Evolutionary conservation across 2,888 invertebrate genomes (phyloP).

Genomic region (Phengaris arion): DNA sequence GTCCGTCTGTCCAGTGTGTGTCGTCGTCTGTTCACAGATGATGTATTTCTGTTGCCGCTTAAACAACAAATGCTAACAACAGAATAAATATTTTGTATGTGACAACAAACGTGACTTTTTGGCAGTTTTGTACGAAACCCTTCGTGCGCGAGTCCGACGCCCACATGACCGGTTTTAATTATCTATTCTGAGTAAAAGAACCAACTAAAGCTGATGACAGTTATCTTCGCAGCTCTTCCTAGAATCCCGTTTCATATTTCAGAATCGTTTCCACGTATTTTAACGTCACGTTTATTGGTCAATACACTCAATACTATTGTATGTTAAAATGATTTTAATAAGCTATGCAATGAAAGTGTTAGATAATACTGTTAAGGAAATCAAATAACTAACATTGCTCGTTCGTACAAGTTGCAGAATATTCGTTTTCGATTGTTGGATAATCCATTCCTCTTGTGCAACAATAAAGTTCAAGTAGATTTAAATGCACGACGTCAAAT

Average conservation of each 20-base stretch:
- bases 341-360: background rate
- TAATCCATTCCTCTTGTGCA: conserved; percentile 5
- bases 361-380: conserved; percentile 8
- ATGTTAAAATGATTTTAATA: conserved; percentile 16
- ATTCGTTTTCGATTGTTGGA: conserved; percentile 14
- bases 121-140: no score
- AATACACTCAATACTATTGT: background rate
- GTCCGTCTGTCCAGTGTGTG: no score
- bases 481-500: no score
- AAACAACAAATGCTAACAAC: no score
- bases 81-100: no score
- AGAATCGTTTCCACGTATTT: background rate
- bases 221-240: background rate
- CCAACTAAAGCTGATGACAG: background rate
- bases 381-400: conserved; percentile 14
- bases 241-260: conserved; percentile 11
- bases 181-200: no score
- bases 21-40: no score
- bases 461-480: background rate
- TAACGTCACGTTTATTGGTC: background rate
- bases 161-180: no score
- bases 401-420: background rate
- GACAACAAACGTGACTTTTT: no score
- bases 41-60: no score
- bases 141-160: no score